phyloP scores from a whole-genome alignment of 1,140 invertebrate species.

The Mycetomoellerius zeteki region DNA sequence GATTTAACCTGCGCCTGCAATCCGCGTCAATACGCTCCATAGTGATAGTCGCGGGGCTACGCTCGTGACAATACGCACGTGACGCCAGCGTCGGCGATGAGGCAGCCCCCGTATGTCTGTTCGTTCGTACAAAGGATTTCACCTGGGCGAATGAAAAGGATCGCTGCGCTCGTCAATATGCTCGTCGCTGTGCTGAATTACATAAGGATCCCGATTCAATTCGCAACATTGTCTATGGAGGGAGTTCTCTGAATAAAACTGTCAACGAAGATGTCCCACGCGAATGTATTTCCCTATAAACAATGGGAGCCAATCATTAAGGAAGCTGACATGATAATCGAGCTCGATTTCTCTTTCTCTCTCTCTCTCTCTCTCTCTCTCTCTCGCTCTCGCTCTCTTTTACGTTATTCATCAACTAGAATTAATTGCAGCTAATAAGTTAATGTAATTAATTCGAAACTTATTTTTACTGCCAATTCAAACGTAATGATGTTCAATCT shows the following conservation, averaged over 20 bases:
- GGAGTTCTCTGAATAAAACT: constrained; percentile 25
- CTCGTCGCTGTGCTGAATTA: constrained; percentile 19
- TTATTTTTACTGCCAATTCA: neutral
- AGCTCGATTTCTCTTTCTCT: neutral
- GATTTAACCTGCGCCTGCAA: constrained; percentile 81
- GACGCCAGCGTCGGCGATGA: constrained; percentile 13
- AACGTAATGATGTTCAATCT: neutral
- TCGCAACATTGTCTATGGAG: constrained; percentile 13
- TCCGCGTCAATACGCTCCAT: constrained; percentile 79
- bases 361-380: neutral
- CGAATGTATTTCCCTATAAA: constrained; percentile 25
- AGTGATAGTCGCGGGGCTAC: constrained; percentile 65
- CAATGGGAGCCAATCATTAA: constrained; percentile 25
- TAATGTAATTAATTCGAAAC: neutral
- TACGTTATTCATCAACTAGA: neutral
- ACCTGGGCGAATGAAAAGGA: constrained; percentile 37
- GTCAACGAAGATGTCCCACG: constrained; percentile 14
- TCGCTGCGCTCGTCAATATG: constrained; percentile 3
- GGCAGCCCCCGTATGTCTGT: neutral
- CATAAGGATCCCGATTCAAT: constrained; percentile 24
- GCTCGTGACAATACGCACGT: constrained; percentile 73
- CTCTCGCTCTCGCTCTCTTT: neutral
- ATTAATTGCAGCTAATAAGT: neutral
- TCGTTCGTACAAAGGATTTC: constrained; percentile 4
- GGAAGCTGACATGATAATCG: constrained; percentile 15